Evolutionary conservation across 2,888 invertebrate species (phyloP).

Genomic region (Agonum fuliginosum): DNA sequence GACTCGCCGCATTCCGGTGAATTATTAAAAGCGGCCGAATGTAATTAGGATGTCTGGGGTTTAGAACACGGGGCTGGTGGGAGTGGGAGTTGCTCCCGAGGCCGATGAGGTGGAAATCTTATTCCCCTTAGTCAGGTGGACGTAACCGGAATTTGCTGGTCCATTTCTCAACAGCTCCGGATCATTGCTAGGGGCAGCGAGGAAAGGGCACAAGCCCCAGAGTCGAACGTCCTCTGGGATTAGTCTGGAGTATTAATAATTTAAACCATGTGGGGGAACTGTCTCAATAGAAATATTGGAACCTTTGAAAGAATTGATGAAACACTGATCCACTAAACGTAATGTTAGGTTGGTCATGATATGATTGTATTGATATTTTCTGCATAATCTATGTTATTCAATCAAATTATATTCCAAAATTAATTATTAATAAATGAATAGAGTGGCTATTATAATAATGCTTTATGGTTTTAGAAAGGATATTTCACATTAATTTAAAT

Average conservation of each 20-base stretch:
- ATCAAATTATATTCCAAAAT: no score
- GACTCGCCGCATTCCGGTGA: slow-evolving; percentile 59
- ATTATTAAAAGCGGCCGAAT: slow-evolving; percentile 66
- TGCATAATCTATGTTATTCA: no score
- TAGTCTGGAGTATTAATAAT: slow-evolving; percentile 6
- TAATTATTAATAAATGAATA: no score
- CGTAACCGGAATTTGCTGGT: slow-evolving; percentile 68
- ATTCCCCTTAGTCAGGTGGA: slow-evolving; percentile 67
- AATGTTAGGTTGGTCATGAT: no score
- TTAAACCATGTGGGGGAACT: neutral
- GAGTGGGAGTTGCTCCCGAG: no score
- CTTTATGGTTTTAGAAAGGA: no score
- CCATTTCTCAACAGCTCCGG: slow-evolving; percentile 68
- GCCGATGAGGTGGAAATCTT: slow-evolving; percentile 62
- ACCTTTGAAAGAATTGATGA: neutral
- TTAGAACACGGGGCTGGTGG: neutral
- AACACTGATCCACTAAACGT: neutral
- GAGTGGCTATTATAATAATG: no score
- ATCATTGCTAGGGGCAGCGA: slow-evolving; percentile 61
- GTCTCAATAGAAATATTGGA: neutral
- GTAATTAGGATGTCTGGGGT: slow-evolving; percentile 65
- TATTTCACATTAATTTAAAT: no score
- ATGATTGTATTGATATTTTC: no score
- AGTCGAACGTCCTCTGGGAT: slow-evolving; percentile 44
- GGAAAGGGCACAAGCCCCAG: no score